Conservation (phyloP, 2,888 invertebrate species). For the Hemaris fuciformis region DNA sequence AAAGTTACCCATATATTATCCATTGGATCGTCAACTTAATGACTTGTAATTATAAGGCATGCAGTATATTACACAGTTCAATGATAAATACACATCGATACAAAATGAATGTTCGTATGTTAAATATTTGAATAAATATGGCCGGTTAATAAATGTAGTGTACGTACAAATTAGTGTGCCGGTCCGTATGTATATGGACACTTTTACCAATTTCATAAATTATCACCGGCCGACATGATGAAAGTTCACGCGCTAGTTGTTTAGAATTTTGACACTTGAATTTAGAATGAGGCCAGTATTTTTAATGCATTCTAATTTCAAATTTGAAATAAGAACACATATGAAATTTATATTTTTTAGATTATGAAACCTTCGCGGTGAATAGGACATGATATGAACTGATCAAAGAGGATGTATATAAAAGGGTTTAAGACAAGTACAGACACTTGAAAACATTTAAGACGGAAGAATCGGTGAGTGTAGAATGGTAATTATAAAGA, state of each 20-base stretch:
- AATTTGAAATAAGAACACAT: background rate
- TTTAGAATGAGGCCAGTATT: background rate
- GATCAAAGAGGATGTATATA: background rate
- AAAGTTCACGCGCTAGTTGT: slow-evolving; percentile 1
- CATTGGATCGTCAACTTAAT: background rate
- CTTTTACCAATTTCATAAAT: slow-evolving; percentile 10
- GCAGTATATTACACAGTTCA: background rate
- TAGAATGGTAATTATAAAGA: slow-evolving; percentile 61
- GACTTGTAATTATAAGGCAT: background rate
- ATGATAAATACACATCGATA: background rate
- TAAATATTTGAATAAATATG: slow-evolving; percentile 5
- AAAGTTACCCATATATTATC: background rate
- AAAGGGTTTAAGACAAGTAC: background rate
- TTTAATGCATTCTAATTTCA: background rate
- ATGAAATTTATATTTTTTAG: background rate
- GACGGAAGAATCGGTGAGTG: slow-evolving; percentile 43
- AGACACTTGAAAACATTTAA: slow-evolving; percentile 21
- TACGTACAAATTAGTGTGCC: slow-evolving; percentile 8
- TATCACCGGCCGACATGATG: slow-evolving; percentile 1
- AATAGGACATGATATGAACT: background rate
- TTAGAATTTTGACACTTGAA: slow-evolving; percentile 8
- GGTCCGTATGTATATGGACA: slow-evolving; percentile 7
- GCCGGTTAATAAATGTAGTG: background rate
- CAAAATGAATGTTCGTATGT: slow-evolving; percentile 3
- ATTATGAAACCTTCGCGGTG: background rate